A percentile compares a stretch with the other conserved stretches of the same genome.
Evolutionary conservation across 2,113 vertebrate species (phyloP).

Genomic region (Platycercus adscitus): DNA sequence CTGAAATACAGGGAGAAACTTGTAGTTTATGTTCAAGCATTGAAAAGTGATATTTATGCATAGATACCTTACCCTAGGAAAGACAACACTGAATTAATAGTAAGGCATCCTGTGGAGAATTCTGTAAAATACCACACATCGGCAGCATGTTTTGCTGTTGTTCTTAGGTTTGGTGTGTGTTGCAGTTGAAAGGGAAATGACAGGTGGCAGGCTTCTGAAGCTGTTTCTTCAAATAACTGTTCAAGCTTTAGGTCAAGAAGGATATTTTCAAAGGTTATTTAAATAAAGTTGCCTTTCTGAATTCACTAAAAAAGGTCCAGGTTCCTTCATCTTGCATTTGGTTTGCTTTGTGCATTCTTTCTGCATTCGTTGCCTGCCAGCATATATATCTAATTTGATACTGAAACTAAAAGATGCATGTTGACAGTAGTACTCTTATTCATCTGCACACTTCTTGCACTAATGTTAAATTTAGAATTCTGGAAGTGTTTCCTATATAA

Average conservation of each 20-base stretch:
- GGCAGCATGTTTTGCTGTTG: background rate
- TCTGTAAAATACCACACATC: background rate
- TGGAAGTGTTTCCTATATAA: background rate
- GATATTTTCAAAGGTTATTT: background rate
- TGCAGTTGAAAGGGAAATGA: background rate
- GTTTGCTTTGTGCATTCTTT: constrained; percentile 3
- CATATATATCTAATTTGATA: background rate
- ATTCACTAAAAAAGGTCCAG: background rate
- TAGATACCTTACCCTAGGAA: background rate
- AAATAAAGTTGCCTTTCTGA: background rate
- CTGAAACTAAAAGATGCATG: background rate
- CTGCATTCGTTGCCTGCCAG: background rate
- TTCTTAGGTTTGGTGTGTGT: background rate
- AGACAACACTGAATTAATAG: background rate
- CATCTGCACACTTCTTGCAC: background rate
- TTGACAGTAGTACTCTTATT: background rate
- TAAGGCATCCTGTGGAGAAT: background rate
- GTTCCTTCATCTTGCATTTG: constrained; percentile 1
- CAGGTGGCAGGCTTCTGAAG: background rate
- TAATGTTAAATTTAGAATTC: background rate
- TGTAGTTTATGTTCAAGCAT: background rate
- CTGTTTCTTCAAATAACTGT: background rate
- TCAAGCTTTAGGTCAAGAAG: background rate
- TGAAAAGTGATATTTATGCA: background rate
- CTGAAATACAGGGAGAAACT: background rate